phyloP scores from a whole-genome alignment of 30 jellyfish, hydroid and myxozoan genomes.

The Clytia hemisphaerica region DNA sequence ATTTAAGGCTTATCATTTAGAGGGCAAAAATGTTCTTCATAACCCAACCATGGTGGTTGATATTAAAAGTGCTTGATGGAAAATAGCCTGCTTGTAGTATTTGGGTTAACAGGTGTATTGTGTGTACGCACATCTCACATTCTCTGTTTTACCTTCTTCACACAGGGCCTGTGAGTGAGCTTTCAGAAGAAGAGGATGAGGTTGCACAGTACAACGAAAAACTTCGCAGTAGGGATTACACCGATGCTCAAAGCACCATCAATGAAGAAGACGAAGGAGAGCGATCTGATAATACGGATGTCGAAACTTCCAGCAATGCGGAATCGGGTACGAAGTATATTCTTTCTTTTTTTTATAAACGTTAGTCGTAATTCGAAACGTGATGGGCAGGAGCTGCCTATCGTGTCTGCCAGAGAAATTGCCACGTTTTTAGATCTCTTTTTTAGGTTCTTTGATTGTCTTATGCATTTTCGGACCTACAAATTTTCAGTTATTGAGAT shows the following conservation, averaged over 20 bases:
- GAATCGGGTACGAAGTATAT: background rate
- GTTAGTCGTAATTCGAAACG: background rate
- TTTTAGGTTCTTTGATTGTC: no score
- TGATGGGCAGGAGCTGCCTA: no score
- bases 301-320: background rate
- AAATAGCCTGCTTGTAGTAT: background rate
- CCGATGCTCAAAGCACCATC: background rate
- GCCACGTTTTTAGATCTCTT: no score
- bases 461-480: no score
- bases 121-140: background rate
- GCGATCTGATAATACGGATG: background rate
- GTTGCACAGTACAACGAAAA: background rate
- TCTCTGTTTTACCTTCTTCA: background rate
- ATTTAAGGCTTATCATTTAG: no score
- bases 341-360: background rate
- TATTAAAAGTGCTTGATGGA: background rate
- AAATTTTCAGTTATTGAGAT: no score
- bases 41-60: no score
- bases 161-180: constrained; percentile 86
- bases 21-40: no score
- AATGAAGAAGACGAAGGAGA: background rate
- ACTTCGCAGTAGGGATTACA: background rate
- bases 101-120: background rate
- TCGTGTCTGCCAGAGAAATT: no score
- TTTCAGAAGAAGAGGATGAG: constrained; percentile 34